These are phyloP conservation scores for Danio albolineatus DNA, from an alignment of 2,797 vertebrate species.

Conservation along the genomic window DNA sequence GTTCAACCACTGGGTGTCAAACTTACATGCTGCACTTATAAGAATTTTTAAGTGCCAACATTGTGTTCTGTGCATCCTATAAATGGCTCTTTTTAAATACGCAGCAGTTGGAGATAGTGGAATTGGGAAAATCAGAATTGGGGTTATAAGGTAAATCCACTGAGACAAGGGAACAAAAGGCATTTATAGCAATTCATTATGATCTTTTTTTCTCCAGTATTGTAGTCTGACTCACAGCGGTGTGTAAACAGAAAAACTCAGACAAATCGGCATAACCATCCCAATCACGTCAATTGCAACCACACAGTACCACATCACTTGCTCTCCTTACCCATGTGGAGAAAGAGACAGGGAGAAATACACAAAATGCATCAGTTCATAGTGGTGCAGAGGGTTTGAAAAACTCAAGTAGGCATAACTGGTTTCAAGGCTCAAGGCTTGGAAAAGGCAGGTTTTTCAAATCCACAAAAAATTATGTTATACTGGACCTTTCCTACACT, in stretches of 20 bases:
- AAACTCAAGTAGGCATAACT: no score
- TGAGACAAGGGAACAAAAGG: neutral
- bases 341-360: no score
- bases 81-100: neutral
- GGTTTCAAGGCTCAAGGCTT: no score
- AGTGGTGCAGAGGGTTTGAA: neutral
- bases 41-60: no score
- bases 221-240: neutral
- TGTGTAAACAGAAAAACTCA: neutral
- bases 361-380: neutral
- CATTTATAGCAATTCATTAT: neutral
- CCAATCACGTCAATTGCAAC: slow-evolving; percentile 1
- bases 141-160: neutral
- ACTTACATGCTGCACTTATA: no score
- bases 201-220: neutral
- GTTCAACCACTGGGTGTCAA: no score
- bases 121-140: slow-evolving; percentile 3
- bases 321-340: neutral
- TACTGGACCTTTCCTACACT: no score
- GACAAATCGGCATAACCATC: neutral
- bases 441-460: no score
- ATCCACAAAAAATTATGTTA: no score
- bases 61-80: neutral
- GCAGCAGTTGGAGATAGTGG: neutral
- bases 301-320: neutral